Evolutionary conservation across 2,797 vertebrate genomes (phyloP), one percentile per base, ranked within the genome.

Genomic region (Setipinna tenuifilis): DNA sequence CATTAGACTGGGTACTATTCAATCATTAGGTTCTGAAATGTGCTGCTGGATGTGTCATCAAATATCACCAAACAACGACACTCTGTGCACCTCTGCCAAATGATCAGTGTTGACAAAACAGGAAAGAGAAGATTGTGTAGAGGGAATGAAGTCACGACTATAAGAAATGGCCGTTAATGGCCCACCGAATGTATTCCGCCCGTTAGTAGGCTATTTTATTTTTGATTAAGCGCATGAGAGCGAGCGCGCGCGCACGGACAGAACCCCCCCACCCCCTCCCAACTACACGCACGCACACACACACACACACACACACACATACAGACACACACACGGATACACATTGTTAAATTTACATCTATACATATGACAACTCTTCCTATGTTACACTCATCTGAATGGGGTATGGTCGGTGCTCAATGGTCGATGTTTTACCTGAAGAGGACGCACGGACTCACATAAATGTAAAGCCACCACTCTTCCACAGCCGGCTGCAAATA

Each of bases 361-460:
- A 12, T 14, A 31, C 65, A 71, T 62, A 2, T 71, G 68, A 71
- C 28, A 31, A 35, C 14, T 17, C 68, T 35, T 41, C 0, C 6
- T 17, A 75, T 35, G 68, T 31, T 71, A 31, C 58, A 31, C 61
- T 65, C 11, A 14, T 75, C 16, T 17, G 14, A 19, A 75, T 71
- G 16, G 28, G 28, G 25, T 71, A 75, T 75, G 31, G 16, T 41
- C 28, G 68, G 1, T 23, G 25, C 31, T 14, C 28, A 35, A 12
- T 78, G 87, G 87, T 41, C 86, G 25, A 61, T 65, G 84, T 87
- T 91, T 87, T 88, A 93, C 92, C 93, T 94, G 92, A 93, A 94
- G 93, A 93, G 93, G 93, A 93, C 92, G 93, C 92, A 88, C 93
- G 90, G 93, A 89, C 85, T 84, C 90, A 83, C 46, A 50, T 25